phyloP scores from a whole-genome alignment of 2,888 invertebrate genomes.

The Pollenia amentaria region DNA sequence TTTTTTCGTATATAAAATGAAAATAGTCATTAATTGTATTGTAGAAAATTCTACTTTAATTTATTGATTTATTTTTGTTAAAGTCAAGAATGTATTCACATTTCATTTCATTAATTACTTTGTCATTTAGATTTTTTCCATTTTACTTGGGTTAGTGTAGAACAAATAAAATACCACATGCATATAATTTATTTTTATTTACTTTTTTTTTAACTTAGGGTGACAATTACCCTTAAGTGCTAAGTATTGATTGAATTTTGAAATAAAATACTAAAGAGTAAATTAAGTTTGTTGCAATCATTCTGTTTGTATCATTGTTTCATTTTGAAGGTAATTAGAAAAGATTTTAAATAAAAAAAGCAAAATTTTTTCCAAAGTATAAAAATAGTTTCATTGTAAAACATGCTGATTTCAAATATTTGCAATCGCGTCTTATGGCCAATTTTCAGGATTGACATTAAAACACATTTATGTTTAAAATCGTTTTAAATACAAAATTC shows the following conservation, averaged over 20 bases:
- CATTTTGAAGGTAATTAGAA: background rate
- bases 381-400: no score
- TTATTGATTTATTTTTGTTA: constrained; percentile 27
- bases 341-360: no score
- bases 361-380: no score
- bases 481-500: no score
- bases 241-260: constrained; percentile 43
- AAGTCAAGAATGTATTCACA: constrained; percentile 19
- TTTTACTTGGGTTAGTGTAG: background rate
- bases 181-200: constrained; percentile 24
- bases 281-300: no score
- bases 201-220: constrained; percentile 15
- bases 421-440: no score
- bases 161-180: background rate
- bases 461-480: no score
- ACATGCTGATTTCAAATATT: no score
- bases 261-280: background rate
- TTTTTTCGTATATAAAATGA: background rate
- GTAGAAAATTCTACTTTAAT: constrained; percentile 23
- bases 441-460: no score
- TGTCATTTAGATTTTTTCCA: background rate
- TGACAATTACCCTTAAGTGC: constrained; percentile 55
- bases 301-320: background rate
- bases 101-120: constrained; percentile 30
- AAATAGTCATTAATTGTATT: background rate